Conservation (phyloP, 2,888 invertebrate species). For the Cheilosia variabilis region DNA sequence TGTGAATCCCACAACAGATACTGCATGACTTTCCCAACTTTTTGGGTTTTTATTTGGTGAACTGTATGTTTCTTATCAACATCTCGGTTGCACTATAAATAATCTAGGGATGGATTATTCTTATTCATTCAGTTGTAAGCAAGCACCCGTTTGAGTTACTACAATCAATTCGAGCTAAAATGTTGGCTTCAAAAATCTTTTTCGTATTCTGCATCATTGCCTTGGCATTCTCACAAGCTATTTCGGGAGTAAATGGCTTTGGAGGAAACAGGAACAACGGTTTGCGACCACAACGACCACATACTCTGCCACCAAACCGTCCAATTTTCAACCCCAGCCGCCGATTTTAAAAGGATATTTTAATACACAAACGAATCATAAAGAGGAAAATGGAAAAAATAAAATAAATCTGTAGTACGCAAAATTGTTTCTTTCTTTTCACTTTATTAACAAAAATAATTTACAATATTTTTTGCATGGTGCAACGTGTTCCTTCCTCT, state of each 20-base stretch:
- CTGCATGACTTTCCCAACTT: background rate
- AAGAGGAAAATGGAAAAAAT: too few species aligned
- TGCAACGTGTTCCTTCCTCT: too few species aligned
- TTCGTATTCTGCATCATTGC: slow-evolving; percentile 47
- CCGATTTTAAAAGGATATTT: slow-evolving; percentile 20
- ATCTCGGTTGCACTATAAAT: slow-evolving; percentile 25
- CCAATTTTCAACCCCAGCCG: slow-evolving; percentile 41
- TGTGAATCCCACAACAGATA: slow-evolving; percentile 24
- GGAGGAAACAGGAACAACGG: slow-evolving; percentile 28
- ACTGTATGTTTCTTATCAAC: slow-evolving; percentile 20
- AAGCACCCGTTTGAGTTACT: background rate
- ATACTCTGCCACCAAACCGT: slow-evolving; percentile 57
- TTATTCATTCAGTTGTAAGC: slow-evolving; percentile 16
- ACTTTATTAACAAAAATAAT: too few species aligned
- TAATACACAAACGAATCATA: background rate
- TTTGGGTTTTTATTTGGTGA: background rate
- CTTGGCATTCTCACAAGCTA: slow-evolving; percentile 45
- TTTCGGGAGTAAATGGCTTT: slow-evolving; percentile 15
- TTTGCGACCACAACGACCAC: slow-evolving; percentile 35
- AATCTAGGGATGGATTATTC: background rate
- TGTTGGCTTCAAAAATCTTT: slow-evolving; percentile 56
- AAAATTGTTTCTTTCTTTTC: too few species aligned
- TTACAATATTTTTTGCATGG: too few species aligned
- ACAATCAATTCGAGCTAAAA: slow-evolving; percentile 4
- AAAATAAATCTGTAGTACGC: too few species aligned